Conservation (phyloP, 1,140 invertebrate species). For the Popillia japonica region DNA sequence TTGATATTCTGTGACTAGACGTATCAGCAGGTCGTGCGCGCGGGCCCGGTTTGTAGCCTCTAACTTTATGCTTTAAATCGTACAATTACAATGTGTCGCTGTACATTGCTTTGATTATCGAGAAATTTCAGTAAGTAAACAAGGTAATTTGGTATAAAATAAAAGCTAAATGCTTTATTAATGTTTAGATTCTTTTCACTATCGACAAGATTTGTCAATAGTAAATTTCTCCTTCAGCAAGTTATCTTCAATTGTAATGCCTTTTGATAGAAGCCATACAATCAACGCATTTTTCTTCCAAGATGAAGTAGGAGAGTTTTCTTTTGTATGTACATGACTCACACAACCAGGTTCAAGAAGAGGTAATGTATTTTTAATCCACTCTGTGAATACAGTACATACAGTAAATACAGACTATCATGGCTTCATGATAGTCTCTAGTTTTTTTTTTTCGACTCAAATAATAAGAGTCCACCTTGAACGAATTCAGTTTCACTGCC, state of each 20-base stretch:
- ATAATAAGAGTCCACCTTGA: too few relatives aligned
- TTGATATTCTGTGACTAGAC: too few relatives aligned
- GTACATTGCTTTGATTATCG: too few relatives aligned
- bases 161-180: too few relatives aligned
- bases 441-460: neutral
- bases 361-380: neutral
- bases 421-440: neutral
- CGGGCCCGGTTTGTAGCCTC: too few relatives aligned
- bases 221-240: neutral
- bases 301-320: constrained; percentile 44
- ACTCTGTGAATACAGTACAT: neutral
- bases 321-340: constrained; percentile 56
- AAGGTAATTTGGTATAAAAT: too few relatives aligned
- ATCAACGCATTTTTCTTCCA: constrained; percentile 49
- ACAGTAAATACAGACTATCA: too few relatives aligned
- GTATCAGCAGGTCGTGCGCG: too few relatives aligned
- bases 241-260: constrained; percentile 40
- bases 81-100: too few relatives aligned
- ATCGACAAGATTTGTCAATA: neutral
- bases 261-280: constrained; percentile 47
- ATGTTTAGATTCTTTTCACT: neutral
- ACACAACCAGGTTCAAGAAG: constrained; percentile 52
- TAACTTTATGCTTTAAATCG: too few relatives aligned
- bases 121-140: too few relatives aligned
- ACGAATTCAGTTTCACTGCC: too few relatives aligned